Conservation (phyloP, 2,888 invertebrate species). For the Zaprionus lineosus region DNA sequence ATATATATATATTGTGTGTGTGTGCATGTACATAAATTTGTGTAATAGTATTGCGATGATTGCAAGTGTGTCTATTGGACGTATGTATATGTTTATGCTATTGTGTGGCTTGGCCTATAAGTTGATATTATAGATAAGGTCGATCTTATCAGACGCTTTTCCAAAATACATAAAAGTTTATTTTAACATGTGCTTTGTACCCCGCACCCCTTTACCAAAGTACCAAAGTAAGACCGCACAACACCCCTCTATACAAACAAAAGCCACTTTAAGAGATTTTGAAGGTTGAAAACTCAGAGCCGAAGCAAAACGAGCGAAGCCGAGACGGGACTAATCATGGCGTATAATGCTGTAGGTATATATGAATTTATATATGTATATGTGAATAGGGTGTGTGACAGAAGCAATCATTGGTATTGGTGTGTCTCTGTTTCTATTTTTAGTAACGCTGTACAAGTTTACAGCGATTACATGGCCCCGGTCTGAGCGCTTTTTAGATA, state of each 20-base stretch:
- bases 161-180: slow-evolving; percentile 67
- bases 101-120: slow-evolving; percentile 22
- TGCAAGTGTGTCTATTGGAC: too few species aligned
- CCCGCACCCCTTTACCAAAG: background rate
- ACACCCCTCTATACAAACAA: too few species aligned
- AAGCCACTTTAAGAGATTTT: too few species aligned
- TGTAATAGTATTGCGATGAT: too few species aligned
- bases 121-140: slow-evolving; percentile 67
- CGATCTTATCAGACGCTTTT: slow-evolving; percentile 67
- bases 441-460: slow-evolving; percentile 63
- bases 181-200: slow-evolving; percentile 50
- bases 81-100: background rate
- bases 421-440: slow-evolving; percentile 46
- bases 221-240: too few species aligned
- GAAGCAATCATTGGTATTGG: background rate
- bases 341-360: background rate
- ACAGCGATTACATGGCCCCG: slow-evolving; percentile 62
- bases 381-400: too few species aligned
- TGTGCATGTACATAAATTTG: too few species aligned
- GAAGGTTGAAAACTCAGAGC: too few species aligned
- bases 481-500: slow-evolving; percentile 53
- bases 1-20: background rate
- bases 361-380: slow-evolving; percentile 1
- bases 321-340: too few species aligned
- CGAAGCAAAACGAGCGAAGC: slow-evolving; percentile 25